Percentiles rank a stretch among this genome's conserved stretches.
Conservation (phyloP, 2,113 vertebrate genomes). For the Peromyscus californicus region DNA sequence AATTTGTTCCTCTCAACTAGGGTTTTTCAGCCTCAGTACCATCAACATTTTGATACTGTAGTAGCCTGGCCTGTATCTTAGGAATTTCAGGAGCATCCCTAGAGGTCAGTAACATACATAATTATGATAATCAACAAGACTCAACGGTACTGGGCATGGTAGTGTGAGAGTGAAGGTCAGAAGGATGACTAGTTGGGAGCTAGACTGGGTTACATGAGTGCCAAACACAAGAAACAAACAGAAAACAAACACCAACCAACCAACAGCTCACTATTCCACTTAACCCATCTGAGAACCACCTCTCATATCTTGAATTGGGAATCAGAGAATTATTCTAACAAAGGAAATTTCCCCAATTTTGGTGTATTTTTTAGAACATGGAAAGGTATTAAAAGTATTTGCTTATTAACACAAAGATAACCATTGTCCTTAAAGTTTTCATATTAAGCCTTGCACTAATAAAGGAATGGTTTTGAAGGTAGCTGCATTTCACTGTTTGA, state of each 20-base stretch:
- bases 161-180: neutral
- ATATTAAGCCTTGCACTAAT: too few species aligned
- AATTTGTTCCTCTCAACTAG: neutral
- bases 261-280: neutral
- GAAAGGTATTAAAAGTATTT: slow-evolving; percentile 21
- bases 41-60: neutral
- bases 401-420: neutral
- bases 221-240: neutral
- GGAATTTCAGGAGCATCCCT: neutral
- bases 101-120: neutral
- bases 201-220: neutral
- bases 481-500: neutral
- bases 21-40: slow-evolving; percentile 7
- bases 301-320: slow-evolving; percentile 10
- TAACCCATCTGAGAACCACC: neutral
- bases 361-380: neutral
- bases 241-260: neutral
- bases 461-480: slow-evolving; percentile 16
- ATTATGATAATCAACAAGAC: neutral
- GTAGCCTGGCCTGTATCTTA: neutral
- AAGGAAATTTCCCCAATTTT: slow-evolving; percentile 6
- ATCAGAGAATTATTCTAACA: slow-evolving; percentile 10
- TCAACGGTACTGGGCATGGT: neutral
- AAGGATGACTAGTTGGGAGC: neutral
- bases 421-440: neutral